These are phyloP conservation scores for Oreochromis mossambicus DNA, from an alignment of 2,797 vertebrate genomes.

Conservation along the genomic window DNA sequence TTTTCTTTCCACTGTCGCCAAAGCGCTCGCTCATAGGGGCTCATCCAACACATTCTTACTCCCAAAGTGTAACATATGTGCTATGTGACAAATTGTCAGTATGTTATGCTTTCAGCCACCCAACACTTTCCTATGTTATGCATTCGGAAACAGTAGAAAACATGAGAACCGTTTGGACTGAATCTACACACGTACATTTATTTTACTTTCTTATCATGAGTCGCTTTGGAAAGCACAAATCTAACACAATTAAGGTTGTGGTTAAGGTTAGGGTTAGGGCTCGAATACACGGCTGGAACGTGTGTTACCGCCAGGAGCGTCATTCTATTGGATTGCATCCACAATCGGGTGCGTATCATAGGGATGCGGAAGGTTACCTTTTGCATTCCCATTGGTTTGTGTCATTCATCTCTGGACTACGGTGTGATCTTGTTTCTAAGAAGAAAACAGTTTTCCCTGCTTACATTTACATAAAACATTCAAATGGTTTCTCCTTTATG, in stretches of 20 bases:
- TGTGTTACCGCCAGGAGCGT: rapidly evolving
- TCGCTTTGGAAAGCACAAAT: background rate
- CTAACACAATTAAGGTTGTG: background rate
- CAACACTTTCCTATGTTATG: background rate
- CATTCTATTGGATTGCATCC: background rate
- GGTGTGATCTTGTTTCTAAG: background rate
- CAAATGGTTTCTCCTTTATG: background rate
- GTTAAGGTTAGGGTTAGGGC: background rate
- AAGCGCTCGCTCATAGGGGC: background rate
- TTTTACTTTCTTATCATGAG: background rate
- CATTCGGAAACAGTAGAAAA: background rate
- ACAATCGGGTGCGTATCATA: background rate
- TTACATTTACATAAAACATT: background rate
- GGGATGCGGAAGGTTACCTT: background rate
- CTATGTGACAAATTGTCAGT: rapidly evolving
- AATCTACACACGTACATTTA: rapidly evolving
- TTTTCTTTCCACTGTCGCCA: background rate
- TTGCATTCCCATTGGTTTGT: rapidly evolving
- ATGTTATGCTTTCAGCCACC: background rate
- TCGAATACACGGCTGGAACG: rapidly evolving
- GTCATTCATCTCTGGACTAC: background rate
- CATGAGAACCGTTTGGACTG: background rate
- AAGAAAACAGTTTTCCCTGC: background rate
- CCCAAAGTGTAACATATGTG: rapidly evolving
- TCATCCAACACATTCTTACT: rapidly evolving